Conservation (phyloP, 2,888 invertebrate species). For the Diaphora mendica region DNA sequence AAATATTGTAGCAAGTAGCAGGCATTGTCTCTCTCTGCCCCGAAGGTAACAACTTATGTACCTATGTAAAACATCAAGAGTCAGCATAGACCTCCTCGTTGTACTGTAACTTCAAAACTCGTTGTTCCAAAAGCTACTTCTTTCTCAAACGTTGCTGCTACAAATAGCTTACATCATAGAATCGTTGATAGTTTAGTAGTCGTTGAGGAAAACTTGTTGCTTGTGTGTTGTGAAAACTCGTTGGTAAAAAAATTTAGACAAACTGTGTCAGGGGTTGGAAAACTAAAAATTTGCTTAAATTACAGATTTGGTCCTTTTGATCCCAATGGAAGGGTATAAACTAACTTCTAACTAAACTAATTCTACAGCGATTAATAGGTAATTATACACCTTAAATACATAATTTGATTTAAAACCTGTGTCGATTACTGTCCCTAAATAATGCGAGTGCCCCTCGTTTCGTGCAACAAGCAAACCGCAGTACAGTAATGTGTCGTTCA, state of each 20-base stretch:
- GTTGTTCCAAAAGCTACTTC: no score
- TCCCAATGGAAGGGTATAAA: not conserved
- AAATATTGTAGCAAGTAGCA: not conserved
- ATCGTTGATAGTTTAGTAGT: not conserved
- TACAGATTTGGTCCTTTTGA: not conserved
- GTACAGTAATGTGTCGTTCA: conserved; percentile 17
- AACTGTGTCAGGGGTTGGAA: not conserved
- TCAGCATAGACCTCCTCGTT: no score
- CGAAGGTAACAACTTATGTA: no score
- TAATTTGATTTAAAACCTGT: not conserved
- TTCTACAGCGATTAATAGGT: not conserved
- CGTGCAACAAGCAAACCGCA: not conserved
- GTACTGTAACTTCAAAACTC: no score
- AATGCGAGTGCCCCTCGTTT: conserved; percentile 3
- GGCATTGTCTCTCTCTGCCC: not conserved
- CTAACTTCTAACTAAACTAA: not conserved
- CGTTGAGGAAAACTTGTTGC: not conserved
- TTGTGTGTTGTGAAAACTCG: not conserved
- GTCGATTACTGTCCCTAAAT: not conserved
- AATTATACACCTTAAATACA: not conserved
- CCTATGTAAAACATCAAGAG: no score
- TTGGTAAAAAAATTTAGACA: not conserved
- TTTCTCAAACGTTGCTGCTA: no score
- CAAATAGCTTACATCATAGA: no score
- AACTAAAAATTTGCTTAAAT: not conserved